These are phyloP conservation scores for Raillietiella orientalis DNA, from an alignment of 2,888 invertebrate species.

Conservation along the genomic window DNA sequence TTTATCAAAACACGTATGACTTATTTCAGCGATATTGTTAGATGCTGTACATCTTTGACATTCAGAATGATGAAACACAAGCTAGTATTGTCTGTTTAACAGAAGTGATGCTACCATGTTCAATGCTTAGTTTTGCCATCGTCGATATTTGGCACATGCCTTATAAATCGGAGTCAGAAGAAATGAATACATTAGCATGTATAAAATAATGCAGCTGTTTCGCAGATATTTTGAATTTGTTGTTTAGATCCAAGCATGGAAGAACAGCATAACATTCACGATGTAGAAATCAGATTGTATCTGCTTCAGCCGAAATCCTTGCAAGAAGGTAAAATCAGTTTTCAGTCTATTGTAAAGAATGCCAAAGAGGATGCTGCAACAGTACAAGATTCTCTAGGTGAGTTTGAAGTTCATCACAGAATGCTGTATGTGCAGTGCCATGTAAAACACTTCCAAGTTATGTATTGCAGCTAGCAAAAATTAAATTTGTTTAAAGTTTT, in stretches of 20 bases:
- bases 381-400: no score
- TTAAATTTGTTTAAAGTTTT: no score
- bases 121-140: slow-evolving; percentile 62
- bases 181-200: no score
- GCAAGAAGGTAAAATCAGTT: slow-evolving; percentile 41
- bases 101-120: slow-evolving; percentile 55
- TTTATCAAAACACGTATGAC: slow-evolving; percentile 2
- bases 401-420: no score
- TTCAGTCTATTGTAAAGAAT: slow-evolving; percentile 10
- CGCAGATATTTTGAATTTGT: no score
- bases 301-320: slow-evolving; percentile 60
- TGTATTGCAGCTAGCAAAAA: no score
- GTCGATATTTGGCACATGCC: slow-evolving; percentile 26
- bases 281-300: slow-evolving; percentile 24
- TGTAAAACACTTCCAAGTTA: no score
- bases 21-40: slow-evolving; percentile 9
- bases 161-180: no score
- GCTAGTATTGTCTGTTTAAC: slow-evolving; percentile 26
- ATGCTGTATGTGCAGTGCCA: no score
- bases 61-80: slow-evolving; percentile 23
- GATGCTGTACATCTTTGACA: slow-evolving; percentile 44
- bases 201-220: no score
- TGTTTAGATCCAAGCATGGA: no score
- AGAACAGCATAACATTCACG: slow-evolving; percentile 6
- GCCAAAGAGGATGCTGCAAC: no score